Base-by-base conservation (phyloP, 2,797 vertebrate genomes). In the Euphonia xanthogaster region DNA sequence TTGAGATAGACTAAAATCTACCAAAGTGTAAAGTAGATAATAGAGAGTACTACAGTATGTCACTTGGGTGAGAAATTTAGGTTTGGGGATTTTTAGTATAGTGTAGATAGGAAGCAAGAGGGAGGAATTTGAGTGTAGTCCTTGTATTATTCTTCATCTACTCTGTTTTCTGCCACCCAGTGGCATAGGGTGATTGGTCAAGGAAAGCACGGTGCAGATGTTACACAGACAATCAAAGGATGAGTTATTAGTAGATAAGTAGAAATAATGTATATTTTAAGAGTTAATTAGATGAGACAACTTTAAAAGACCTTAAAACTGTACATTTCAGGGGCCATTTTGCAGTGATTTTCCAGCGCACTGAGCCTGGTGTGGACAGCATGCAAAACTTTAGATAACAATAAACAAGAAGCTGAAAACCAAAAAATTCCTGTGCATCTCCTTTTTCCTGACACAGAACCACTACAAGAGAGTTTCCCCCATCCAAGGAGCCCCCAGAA, bases 341-440 rank as follows among this genome's bases (percentile, higher is more conserved):
- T 33, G 31, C 3, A 9, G 31, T 9, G 13, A 21, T 55, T 55
- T 55, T 33, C 21, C 31, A 23, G 21, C 4, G 0, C 2, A 1
- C 53, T 10, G 31, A 54, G 20, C 4, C 51, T 22, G 20, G 31
- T 54, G 14, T 7, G n/a, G 53, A 54, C 20, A n/a, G 53, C 4
- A 3, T 55, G 31, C 14, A 23, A 10, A 33, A 55, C 53, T 55
- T 23, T 55, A 33, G 14, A 15, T 13, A 54, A 55, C 53, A 15
- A 55, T 23, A 23, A 33, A 55, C 9, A 33, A 54, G 53, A 10
- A 55, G 31, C 31, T 23, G 14, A 33, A 33, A 20, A 23, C 21
- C 6, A n/a, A 5, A 51, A 53, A 31, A 21, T 8, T 53, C 51
- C 51, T 53, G 19, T 53, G 8, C 30, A 53, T 53, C 51, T 53